Percentiles rank a stretch among this genome's conserved stretches.
Evolutionary conservation across 2,797 vertebrate genomes (phyloP).

Genomic region (Lagocephalus sceleratus): DNA sequence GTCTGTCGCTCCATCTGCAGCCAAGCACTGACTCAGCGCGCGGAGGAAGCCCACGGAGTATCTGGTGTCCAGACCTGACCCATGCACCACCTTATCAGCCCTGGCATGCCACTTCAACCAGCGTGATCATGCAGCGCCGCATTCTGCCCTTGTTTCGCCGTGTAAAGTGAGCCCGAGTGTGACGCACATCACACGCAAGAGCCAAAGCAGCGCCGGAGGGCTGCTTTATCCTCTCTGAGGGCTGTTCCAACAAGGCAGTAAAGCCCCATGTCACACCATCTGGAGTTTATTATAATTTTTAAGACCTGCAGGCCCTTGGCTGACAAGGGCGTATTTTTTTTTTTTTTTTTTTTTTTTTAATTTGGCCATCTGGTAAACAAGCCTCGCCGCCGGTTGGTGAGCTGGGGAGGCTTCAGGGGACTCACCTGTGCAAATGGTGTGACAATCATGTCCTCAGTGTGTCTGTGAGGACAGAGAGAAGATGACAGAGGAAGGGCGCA

Average conservation of each 20-base stretch:
- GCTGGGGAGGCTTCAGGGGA: constrained; percentile 12
- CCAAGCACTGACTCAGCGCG: constrained; percentile 55
- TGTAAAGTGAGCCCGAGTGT: constrained; percentile 66
- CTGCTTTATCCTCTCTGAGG: constrained; percentile 37
- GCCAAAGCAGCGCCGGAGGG: constrained; percentile 35
- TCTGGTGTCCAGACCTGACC: constrained; percentile 55
- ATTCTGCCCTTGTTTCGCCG: constrained; percentile 48
- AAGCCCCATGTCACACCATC: constrained; percentile 33
- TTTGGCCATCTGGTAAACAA: constrained; percentile 13
- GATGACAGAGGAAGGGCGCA: neutral
- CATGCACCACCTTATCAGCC: constrained; percentile 45
- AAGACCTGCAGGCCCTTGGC: constrained; percentile 4
- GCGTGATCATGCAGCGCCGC: constrained; percentile 53
- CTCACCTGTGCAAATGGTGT: constrained; percentile 93
- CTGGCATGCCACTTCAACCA: constrained; percentile 53
- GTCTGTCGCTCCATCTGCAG: constrained; percentile 48
- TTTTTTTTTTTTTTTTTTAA: constrained; percentile 10
- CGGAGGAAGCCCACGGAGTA: constrained; percentile 42
- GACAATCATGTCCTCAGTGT: constrained; percentile 95
- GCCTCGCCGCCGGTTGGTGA: neutral
- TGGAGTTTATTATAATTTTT: constrained; percentile 15
- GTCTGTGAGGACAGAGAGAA: constrained; percentile 70
- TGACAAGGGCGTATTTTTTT: neutral
- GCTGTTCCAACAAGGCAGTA: constrained; percentile 31
- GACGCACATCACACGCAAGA: constrained; percentile 65